phyloP scores from a whole-genome alignment of 2,888 invertebrate genomes.

The Callinectes sapidus region DNA sequence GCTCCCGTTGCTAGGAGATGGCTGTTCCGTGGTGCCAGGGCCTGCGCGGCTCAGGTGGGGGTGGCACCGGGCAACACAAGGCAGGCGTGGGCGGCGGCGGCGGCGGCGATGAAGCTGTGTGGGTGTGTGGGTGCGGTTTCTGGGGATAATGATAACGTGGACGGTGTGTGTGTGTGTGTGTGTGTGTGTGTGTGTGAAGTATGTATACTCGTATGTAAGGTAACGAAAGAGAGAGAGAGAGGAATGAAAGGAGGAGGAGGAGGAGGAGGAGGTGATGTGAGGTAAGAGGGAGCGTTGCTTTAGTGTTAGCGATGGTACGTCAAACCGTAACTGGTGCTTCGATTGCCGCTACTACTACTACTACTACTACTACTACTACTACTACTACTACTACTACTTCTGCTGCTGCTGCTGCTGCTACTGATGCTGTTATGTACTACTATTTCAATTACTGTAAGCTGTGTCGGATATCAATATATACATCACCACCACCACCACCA shows the following conservation, averaged over 20 bases:
- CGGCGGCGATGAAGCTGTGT: not conserved
- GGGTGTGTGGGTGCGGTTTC: not conserved
- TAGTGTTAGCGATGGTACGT: not conserved
- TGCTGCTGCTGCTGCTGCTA: constrained; percentile 32
- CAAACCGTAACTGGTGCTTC: not conserved
- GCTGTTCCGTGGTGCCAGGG: not conserved
- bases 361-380: not conserved
- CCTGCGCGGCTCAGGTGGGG: constrained; percentile 25
- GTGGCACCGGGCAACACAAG: constrained; percentile 10
- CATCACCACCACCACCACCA: constrained; percentile 17
- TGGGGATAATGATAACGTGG: not conserved
- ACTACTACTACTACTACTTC: constrained; percentile 20
- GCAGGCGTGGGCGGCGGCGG: constrained; percentile 12
- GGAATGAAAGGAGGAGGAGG: not conserved
- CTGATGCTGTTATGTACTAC: constrained; percentile 38
- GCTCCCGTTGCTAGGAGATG: constrained; percentile 29
- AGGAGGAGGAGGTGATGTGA: not conserved
- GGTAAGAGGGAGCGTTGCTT: not conserved
- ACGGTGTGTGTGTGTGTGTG: not conserved
- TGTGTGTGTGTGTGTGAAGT: not conserved
- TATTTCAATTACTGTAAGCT: constrained; percentile 12
- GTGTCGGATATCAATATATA: constrained; percentile 12
- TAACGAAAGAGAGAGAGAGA: not conserved
- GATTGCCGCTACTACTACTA: not conserved
- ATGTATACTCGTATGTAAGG: not conserved